Evolutionary conservation across 2,113 vertebrate species (phyloP), one percentile per base, ranked within the genome.

Genomic region (Centropristis striata): DNA sequence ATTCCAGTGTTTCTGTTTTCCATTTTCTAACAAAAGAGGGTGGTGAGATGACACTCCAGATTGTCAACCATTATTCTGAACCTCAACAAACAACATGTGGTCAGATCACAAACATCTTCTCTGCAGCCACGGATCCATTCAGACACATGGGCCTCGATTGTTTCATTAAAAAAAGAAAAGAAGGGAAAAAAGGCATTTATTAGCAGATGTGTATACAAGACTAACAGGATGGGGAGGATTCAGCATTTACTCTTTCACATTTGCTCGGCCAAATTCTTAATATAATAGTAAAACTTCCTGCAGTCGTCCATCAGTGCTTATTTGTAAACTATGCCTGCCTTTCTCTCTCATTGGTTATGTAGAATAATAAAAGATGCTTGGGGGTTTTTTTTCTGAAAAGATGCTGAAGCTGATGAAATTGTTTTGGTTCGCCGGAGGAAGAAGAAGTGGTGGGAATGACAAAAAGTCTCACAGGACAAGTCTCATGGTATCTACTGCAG

Each of bases 1-100:
- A 94, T 95, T 95, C 93, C 94, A 95, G 94, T 95, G 93, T 93
- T 93, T 94, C 86, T 85, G 57, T 93, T 93, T 94, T 91, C 86
- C 80, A 87, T 93, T 95, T 94, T 92, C 92, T 89, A 92, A 92
- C 85, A 93, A 94, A 94, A 92, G 71, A 71, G 57, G 83, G 71
- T 75, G 80, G 53, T 72, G 83, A 88, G 84, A 83, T 84, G 78
- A 90, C 76, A 63, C 76, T 87, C 50, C 86, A 78, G 90, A 94
- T 88, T 93, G 90, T 94, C 92, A 85, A 83, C 85, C 87, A 81
- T 75, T 55, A 78, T 57, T 76, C 27, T 70, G 70, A 88, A 81
- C 84, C 75, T 83, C 67, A 53, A 78, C 80, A 79, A 32, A 51
- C 71, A 28, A 49, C 50, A 81, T 39, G 47, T 53, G 39, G 67